Evolutionary conservation across 2,797 vertebrate species (phyloP).

Genomic region (Diplodus puntazzo): DNA sequence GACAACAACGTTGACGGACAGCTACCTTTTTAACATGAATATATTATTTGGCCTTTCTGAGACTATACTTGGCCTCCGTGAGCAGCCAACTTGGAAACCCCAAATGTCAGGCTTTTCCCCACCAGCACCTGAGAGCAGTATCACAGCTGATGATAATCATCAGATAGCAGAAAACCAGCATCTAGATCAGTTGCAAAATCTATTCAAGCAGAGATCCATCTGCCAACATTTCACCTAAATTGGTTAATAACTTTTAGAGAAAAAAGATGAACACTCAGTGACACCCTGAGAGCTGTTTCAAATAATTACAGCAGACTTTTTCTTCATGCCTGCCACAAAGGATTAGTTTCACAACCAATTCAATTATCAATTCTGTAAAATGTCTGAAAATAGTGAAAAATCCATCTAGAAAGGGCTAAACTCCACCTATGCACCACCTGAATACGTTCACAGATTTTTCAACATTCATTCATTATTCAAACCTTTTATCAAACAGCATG

Average conservation of each 20-base stretch:
- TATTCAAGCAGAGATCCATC: constrained; percentile 20
- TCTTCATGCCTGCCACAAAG: not conserved
- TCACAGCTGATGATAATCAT: constrained; percentile 10
- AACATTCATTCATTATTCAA: not conserved
- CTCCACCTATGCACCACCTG: not conserved
- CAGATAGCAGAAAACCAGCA: not conserved
- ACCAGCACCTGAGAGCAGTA: constrained; percentile 22
- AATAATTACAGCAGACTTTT: not conserved
- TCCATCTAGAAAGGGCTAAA: not conserved
- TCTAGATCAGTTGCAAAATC: constrained; percentile 11
- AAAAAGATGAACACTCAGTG: constrained; percentile 6
- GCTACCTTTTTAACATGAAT: constrained; percentile 18
- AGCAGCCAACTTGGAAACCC: constrained; percentile 22
- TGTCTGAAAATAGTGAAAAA: not conserved
- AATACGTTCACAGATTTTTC: not conserved
- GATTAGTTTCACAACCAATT: not conserved
- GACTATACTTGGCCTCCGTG: constrained; percentile 8
- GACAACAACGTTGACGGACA: not conserved
- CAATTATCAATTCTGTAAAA: not conserved
- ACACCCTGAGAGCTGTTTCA: not conserved
- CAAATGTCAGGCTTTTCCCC: constrained; percentile 31
- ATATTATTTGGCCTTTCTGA: constrained; percentile 4
- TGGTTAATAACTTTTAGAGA: constrained; percentile 9
- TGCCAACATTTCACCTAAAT: constrained; percentile 11
- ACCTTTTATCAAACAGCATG: not conserved